Evolutionary conservation across 2,888 invertebrate genomes (phyloP), one percentile per base, ranked within the genome.

Genomic region (Diadromus collaris): DNA sequence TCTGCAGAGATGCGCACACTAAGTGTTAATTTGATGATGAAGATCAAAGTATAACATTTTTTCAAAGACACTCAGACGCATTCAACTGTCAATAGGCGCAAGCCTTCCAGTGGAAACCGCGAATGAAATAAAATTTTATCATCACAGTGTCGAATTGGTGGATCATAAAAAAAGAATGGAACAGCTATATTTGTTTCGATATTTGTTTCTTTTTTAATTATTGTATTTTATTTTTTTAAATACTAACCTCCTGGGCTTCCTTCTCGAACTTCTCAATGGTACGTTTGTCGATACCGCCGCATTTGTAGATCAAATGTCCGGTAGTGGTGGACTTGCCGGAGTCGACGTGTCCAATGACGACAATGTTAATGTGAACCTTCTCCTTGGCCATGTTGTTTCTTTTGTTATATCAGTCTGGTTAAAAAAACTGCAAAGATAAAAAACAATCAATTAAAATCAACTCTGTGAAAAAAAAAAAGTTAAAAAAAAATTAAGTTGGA

Each of bases 211-310:
- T n/a, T n/a, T n/a, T n/a, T n/a, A n/a, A 2, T 41, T 29, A 13
- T 27, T 21, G n/a, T n/a, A n/a, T 58, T 68, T 73, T 21, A 79
- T 80, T 71, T 73, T n/a, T 60, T 78, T n/a, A 48, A 48, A 69
- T 70, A 58, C 68, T 81, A 73, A 88, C 88, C 82, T 99, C 99
- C 92, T 98, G 97, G 92, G 99, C 99, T 93, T 99, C 99, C 95
- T 99, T 99, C 94, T 99, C 99, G 95, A 99, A 99, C 93, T 99
- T 99, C 93, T 99, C 99, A 92, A 99, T 99, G 91, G 98, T 98
- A 95, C 99, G 96, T 93, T 99, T 99, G 95, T 99, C 99, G 92
- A 99, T 99, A 94, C 99, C 99, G 93, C 99, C 99, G 92, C 99
- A 99, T 95, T 99, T 99, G 96, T 98, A 99, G 94, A 99, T 99